Evolutionary conservation across 2,113 vertebrate genomes (phyloP).

Genomic region (Piaya cayana): DNA sequence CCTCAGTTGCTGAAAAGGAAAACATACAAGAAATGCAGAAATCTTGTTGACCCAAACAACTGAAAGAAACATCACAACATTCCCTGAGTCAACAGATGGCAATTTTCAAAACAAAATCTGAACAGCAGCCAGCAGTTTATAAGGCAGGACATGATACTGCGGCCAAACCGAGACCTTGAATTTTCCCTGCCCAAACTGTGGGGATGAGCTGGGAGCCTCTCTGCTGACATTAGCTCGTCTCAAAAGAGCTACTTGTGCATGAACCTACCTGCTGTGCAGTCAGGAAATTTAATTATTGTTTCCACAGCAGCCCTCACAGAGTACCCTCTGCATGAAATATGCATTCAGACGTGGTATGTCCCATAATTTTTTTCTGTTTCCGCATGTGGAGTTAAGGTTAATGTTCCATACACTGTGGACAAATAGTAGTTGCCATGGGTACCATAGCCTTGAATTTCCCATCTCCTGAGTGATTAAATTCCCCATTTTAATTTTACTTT

Average conservation of each 20-base stretch:
- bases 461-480: constrained; percentile 52
- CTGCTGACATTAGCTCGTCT: background rate
- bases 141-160: background rate
- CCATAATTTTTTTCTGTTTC: constrained; percentile 23
- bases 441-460: constrained; percentile 33
- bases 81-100: constrained; percentile 26
- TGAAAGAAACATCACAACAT: background rate
- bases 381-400: constrained; percentile 37
- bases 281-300: constrained; percentile 37
- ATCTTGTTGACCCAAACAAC: constrained; percentile 20
- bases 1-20: constrained; percentile 16
- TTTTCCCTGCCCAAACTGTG: background rate
- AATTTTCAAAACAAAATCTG: constrained; percentile 36
- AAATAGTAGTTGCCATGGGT: constrained; percentile 47
- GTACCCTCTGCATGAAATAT: constrained; percentile 2
- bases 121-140: background rate
- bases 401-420: constrained; percentile 40
- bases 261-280: background rate
- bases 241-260: background rate
- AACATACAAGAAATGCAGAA: background rate
- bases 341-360: background rate
- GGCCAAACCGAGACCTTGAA: background rate
- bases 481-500: constrained; percentile 39
- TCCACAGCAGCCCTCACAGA: background rate
- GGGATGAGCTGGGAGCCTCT: background rate